These are phyloP conservation scores for Ciconia stormi DNA, from an alignment of 2,113 vertebrate species.

Conservation along the genomic window DNA sequence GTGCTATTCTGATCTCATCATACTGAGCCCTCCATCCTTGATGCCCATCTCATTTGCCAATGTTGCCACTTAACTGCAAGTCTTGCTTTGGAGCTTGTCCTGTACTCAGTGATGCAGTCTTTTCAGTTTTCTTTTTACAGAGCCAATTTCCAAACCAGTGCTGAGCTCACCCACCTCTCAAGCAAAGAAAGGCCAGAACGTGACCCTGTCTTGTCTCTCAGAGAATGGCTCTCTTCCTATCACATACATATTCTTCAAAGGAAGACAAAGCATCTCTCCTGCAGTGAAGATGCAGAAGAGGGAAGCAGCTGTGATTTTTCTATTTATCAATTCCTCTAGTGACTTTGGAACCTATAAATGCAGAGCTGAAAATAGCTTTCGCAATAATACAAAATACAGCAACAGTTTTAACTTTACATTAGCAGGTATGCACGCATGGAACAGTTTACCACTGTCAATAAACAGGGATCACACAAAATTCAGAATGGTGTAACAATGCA, in stretches of 20 bases:
- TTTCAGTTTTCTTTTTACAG: conserved; percentile 26
- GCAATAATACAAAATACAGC: conserved; percentile 32
- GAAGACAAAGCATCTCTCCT: background rate
- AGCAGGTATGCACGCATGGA: conserved; percentile 4
- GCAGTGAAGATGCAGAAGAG: background rate
- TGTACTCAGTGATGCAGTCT: background rate
- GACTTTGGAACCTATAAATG: conserved; percentile 57
- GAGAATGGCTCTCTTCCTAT: conserved; percentile 46
- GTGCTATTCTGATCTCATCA: background rate
- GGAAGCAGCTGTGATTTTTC: conserved; percentile 47
- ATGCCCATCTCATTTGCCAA: background rate
- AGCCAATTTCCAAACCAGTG: conserved; percentile 33
- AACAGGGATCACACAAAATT: background rate
- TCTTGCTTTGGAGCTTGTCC: background rate
- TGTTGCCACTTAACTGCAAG: background rate
- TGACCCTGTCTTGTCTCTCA: conserved; percentile 37
- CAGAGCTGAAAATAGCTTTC: conserved; percentile 43
- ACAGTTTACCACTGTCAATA: background rate
- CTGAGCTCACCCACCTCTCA: conserved; percentile 10
- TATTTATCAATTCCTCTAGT: background rate
- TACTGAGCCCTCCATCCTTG: background rate
- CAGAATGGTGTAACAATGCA: background rate
- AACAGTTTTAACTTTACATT: conserved; percentile 3
- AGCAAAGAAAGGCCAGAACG: background rate
- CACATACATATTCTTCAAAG: conserved; percentile 48